These are phyloP conservation scores for Chascanopsetta lugubris DNA, from an alignment of 2,113 vertebrate genomes.

Conservation along the genomic window DNA sequence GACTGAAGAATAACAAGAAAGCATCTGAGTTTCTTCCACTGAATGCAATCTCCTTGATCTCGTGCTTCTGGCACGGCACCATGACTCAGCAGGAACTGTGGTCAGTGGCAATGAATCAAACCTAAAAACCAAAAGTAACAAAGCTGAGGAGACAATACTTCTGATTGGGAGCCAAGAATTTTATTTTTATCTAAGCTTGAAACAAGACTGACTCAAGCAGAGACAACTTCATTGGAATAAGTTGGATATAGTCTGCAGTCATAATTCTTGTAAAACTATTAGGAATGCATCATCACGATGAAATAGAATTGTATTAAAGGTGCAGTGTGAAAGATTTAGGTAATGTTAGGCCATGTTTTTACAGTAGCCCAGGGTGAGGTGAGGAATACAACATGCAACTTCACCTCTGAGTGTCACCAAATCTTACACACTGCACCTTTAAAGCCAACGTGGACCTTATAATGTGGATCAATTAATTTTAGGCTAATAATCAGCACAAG, in stretches of 20 bases:
- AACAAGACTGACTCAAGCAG: background rate
- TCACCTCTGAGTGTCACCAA: too few relatives aligned
- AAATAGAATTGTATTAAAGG: too few relatives aligned
- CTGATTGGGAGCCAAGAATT: background rate
- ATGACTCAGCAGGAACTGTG: background rate
- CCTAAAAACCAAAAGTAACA: background rate
- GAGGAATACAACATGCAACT: too few relatives aligned
- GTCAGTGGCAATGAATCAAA: background rate
- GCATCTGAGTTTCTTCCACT: constrained; percentile 2
- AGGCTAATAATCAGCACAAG: too few relatives aligned
- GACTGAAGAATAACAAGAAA: constrained; percentile 12
- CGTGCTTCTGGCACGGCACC: constrained; percentile 13
- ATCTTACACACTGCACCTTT: too few relatives aligned
- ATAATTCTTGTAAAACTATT: too few relatives aligned
- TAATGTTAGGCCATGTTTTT: too few relatives aligned
- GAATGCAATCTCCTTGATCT: background rate
- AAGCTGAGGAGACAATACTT: background rate
- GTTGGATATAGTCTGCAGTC: too few relatives aligned
- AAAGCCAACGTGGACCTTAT: too few relatives aligned
- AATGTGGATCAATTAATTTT: background rate
- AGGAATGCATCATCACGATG: too few relatives aligned
- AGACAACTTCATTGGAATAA: background rate
- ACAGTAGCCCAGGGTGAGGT: too few relatives aligned
- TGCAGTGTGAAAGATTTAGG: too few relatives aligned
- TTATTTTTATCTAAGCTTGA: background rate